Evolutionary conservation across 2,888 invertebrate species (phyloP).

Genomic region (Chouioia cunea): DNA sequence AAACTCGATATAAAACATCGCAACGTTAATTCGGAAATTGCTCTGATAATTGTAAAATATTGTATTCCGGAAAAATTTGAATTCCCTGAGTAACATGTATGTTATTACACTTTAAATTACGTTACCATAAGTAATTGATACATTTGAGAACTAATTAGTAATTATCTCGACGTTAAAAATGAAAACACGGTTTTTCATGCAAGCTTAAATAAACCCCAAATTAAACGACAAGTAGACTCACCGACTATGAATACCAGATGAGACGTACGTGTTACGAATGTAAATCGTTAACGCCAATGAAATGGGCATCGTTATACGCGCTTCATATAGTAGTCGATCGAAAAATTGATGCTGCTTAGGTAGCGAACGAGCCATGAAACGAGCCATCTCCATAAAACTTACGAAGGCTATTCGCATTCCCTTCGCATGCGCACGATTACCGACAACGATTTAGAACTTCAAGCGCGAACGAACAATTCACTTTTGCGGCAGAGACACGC

Average conservation of each 20-base stretch:
- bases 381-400: not conserved
- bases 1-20: conserved; percentile 4
- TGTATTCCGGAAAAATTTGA: no score
- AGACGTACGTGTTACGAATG: conserved; percentile 23
- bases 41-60: no score
- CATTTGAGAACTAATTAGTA: no score
- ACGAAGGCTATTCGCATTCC: not conserved
- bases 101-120: no score
- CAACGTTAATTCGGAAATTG: conserved; percentile 11
- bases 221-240: no score
- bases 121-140: no score
- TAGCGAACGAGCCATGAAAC: conserved; percentile 13
- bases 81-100: no score
- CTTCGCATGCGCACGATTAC: conserved; percentile 16
- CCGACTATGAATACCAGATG: not conserved
- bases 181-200: no score
- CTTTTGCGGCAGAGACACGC: no score
- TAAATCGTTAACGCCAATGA: conserved; percentile 29
- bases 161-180: no score
- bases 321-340: not conserved
- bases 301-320: not conserved
- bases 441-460: conserved; percentile 6
- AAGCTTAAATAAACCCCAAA: no score
- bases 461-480: no score
- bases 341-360: conserved; percentile 23